Evolutionary conservation across 1,140 invertebrate genomes (phyloP).

Genomic region (Diabrotica virgifera): DNA sequence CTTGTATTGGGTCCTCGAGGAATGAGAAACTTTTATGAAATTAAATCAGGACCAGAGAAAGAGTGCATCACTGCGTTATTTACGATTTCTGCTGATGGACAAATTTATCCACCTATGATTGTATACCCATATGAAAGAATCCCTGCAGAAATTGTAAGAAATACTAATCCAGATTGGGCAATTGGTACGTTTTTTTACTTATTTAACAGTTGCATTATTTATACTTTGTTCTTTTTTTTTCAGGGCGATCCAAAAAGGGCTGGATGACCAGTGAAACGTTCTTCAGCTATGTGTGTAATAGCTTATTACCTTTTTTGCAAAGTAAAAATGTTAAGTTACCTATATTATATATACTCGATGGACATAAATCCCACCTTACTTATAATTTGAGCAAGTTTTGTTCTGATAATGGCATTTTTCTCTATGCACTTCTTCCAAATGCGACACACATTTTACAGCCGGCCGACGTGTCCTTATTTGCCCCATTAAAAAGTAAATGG

Average conservation of each 20-base stretch:
- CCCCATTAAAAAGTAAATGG: too few relatives aligned
- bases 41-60: conserved; percentile 4
- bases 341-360: too few relatives aligned
- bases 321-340: too few relatives aligned
- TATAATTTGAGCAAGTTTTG: too few relatives aligned
- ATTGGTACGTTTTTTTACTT: conserved; percentile 21
- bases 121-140: too few relatives aligned
- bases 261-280: conserved; percentile 25
- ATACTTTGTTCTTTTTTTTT: conserved; percentile 11
- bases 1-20: conserved; percentile 5
- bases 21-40: conserved; percentile 13
- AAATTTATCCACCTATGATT: too few relatives aligned
- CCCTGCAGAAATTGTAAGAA: conserved; percentile 31
- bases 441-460: too few relatives aligned
- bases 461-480: too few relatives aligned
- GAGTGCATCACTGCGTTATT: conserved; percentile 41
- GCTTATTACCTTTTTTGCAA: conserved; percentile 9
- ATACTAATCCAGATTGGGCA: conserved; percentile 32
- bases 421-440: too few relatives aligned
- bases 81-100: conserved; percentile 44
- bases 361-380: too few relatives aligned
- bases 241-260: conserved; percentile 22
- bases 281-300: conserved; percentile 23
- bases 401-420: too few relatives aligned
- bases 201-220: background rate